These are phyloP conservation scores for crab-eating macaque (Macaca fascicularis) DNA, from an alignment of 2,113 vertebrate genomes.

Conservation along the genomic window T2T-MFA8v1.1 NC_088375.1:76462501-76463000, in stretches of 20 bases:
- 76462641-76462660: not conserved
- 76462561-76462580: not conserved
- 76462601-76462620: not conserved
- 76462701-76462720: not conserved
- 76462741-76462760: not conserved
- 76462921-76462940: not conserved
- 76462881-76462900: not conserved
- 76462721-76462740: not conserved
- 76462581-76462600: not conserved
- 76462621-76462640: not conserved
- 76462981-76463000: no score
- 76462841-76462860: not conserved
- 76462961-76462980: not conserved
- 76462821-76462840: not conserved
- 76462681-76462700: not conserved
- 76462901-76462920: not conserved
- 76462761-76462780: not conserved
- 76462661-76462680: not conserved
- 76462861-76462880: not conserved
- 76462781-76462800: not conserved
- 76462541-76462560: not conserved
- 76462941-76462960: not conserved
- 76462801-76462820: not conserved
- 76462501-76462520: not conserved
- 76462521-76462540: not conserved